Evolutionary conservation across 2,888 invertebrate genomes (phyloP).

Genomic region (Thyatira batis): DNA sequence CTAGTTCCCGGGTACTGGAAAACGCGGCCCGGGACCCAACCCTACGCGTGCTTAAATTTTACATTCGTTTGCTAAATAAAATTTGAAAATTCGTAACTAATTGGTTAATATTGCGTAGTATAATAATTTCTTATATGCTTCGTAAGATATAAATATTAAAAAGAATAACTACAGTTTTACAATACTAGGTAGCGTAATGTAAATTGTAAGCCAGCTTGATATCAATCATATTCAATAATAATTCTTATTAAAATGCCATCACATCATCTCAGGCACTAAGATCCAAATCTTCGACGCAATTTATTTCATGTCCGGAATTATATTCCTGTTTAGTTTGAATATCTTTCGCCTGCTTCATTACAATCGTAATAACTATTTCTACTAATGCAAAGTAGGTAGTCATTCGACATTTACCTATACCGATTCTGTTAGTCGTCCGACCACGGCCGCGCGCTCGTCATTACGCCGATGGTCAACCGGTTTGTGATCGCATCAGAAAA

Average conservation of each 20-base stretch:
- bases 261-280: not conserved
- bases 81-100: not conserved
- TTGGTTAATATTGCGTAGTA: too few species aligned
- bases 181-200: too few species aligned
- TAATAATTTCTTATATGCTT: too few species aligned
- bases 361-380: conserved; percentile 45
- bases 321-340: conserved; percentile 25
- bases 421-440: conserved; percentile 44
- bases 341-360: conserved; percentile 27
- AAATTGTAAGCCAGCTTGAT: too few species aligned
- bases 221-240: not conserved
- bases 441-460: conserved; percentile 58
- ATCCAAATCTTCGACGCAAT: conserved; percentile 16
- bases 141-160: too few species aligned
- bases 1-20: not conserved
- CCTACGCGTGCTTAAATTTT: not conserved
- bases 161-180: too few species aligned
- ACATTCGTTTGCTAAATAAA: not conserved
- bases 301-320: conserved; percentile 17
- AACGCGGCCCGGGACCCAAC: not conserved
- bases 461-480: conserved; percentile 77
- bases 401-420: conserved; percentile 65
- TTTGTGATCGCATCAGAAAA: conserved; percentile 80
- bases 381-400: conserved; percentile 67
- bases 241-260: not conserved